phyloP scores from a whole-genome alignment of 1,140 invertebrate species.

The Platorchestia sp. region DNA sequence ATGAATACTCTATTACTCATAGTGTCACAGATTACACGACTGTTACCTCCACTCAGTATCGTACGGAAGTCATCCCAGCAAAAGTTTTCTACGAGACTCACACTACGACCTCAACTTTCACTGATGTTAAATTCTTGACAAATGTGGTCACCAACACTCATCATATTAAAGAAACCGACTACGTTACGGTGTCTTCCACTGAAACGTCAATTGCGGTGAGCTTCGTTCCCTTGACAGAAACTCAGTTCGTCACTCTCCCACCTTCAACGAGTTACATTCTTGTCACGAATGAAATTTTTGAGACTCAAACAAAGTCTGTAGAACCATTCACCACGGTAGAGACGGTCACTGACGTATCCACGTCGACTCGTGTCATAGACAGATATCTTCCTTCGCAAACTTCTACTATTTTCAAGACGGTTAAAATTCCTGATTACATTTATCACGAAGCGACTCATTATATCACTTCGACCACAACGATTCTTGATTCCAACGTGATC shows the following conservation, averaged over 20 bases:
- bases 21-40: conserved; percentile 24
- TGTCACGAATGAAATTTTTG: not conserved
- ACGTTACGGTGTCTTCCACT: conserved; percentile 25
- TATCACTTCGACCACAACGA: not conserved
- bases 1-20: conserved; percentile 26
- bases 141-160: not conserved
- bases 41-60: not conserved
- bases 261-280: conserved; percentile 6
- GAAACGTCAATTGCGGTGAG: not conserved
- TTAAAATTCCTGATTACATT: conserved; percentile 19
- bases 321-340: not conserved
- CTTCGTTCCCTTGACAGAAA: not conserved
- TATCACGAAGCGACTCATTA: not conserved
- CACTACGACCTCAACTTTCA: conserved; percentile 34
- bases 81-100: conserved; percentile 5
- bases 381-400: not conserved
- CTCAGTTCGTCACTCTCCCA: not conserved
- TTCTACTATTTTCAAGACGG: not conserved
- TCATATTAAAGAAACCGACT: conserved; percentile 26
- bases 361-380: not conserved
- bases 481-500: not conserved
- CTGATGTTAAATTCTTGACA: not conserved
- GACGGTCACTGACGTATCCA: not conserved
- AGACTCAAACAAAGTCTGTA: not conserved
- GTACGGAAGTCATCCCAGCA: not conserved